A percentile compares a stretch with the other conserved stretches of the same genome.
phyloP scores from a whole-genome alignment of 2,797 vertebrate species.

The Melanotaenia maccullochi region DNA sequence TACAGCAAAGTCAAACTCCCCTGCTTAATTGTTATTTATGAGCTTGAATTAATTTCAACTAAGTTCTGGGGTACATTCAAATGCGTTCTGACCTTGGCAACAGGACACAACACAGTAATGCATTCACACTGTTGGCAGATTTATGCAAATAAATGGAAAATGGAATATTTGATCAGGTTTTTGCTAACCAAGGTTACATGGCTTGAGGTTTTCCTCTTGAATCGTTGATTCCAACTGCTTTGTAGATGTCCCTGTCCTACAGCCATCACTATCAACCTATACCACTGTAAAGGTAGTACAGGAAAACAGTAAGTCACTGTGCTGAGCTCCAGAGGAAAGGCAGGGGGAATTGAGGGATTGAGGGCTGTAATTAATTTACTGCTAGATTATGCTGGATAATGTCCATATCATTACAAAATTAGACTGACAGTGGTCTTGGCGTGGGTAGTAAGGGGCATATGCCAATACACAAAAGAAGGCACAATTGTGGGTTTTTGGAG shows the following conservation, averaged over 20 bases:
- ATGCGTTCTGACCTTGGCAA: slow-evolving; percentile 70
- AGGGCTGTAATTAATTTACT: slow-evolving; percentile 82
- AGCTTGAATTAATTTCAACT: slow-evolving; percentile 63
- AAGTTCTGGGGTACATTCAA: slow-evolving; percentile 65
- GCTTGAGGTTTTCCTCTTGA: slow-evolving; percentile 30
- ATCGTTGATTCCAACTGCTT: slow-evolving; percentile 26
- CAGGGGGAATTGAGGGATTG: slow-evolving; percentile 61
- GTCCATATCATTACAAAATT: slow-evolving; percentile 79
- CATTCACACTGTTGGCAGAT: slow-evolving; percentile 77
- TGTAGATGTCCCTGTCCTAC: slow-evolving; percentile 13
- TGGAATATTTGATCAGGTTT: slow-evolving; percentile 71
- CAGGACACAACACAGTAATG: slow-evolving; percentile 62
- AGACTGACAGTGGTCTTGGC: slow-evolving; percentile 64
- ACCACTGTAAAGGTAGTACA: background rate
- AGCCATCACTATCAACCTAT: background rate
- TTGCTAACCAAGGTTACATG: slow-evolving; percentile 67
- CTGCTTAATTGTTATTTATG: slow-evolving; percentile 76
- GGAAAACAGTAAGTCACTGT: slow-evolving; percentile 1
- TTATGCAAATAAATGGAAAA: slow-evolving; percentile 75
- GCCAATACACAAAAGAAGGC: slow-evolving; percentile 47
- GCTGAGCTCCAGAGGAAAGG: slow-evolving; percentile 58
- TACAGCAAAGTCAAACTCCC: slow-evolving; percentile 70
- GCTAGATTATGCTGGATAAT: slow-evolving; percentile 82
- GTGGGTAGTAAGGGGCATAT: slow-evolving; percentile 35
- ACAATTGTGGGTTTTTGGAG: slow-evolving; percentile 45